These are phyloP conservation scores for Felis chaus DNA, from an alignment of 2,113 vertebrate genomes.

Conservation along the genomic window DNA sequence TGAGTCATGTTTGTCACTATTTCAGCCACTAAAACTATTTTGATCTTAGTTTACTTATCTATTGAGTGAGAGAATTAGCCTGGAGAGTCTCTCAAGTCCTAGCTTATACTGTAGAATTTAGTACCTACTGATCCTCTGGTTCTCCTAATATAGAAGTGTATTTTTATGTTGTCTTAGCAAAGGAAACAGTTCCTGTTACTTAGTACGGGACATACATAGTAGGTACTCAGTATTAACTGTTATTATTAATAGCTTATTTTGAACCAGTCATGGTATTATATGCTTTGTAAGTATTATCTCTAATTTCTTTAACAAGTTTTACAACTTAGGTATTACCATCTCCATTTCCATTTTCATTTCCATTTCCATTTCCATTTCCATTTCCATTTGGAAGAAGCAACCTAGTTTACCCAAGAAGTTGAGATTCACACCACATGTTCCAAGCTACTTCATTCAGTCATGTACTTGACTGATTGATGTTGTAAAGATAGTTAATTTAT, in stretches of 20 bases:
- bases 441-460: neutral
- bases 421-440: neutral
- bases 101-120: neutral
- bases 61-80: neutral
- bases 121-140: neutral
- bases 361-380: neutral
- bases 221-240: neutral
- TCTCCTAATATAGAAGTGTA: neutral
- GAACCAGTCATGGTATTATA: neutral
- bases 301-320: neutral
- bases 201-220: neutral
- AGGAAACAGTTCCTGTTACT: neutral
- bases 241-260: neutral
- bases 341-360: neutral
- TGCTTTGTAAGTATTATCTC: constrained; percentile 3
- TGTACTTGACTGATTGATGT: neutral
- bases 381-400: neutral
- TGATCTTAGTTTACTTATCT: neutral
- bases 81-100: neutral
- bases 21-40: neutral
- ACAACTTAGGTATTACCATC: neutral
- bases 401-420: neutral
- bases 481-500: neutral
- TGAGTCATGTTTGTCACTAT: neutral
- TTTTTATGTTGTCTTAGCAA: neutral